Conservation (phyloP, 2,797 vertebrate species). For the Triplophysa bombifrons region DNA sequence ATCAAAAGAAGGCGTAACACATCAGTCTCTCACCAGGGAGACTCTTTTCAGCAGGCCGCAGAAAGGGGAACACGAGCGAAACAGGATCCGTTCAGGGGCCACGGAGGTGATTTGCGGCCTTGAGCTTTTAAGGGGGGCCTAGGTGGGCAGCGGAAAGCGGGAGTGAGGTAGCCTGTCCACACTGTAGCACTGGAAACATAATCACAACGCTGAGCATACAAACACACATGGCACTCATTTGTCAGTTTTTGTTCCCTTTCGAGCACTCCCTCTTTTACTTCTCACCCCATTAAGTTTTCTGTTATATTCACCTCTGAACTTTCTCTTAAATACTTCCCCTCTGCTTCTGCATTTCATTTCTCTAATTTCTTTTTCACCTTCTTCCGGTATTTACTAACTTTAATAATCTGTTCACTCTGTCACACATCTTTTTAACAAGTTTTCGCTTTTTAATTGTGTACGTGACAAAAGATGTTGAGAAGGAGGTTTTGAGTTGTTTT, state of each 20-base stretch:
- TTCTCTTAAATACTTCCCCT: not conserved
- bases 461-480: not conserved
- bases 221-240: slow-evolving; percentile 48
- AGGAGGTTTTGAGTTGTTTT: too few species aligned
- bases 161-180: slow-evolving; percentile 30
- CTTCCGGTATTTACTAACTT: not conserved
- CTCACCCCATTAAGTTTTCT: slow-evolving; percentile 8
- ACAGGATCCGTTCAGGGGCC: slow-evolving; percentile 41
- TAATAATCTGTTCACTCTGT: not conserved
- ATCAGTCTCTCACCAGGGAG: slow-evolving; percentile 76
- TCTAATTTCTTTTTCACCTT: not conserved
- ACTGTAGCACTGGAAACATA: slow-evolving; percentile 36
- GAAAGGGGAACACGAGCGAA: slow-evolving; percentile 62
- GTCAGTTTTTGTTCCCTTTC: slow-evolving; percentile 21
- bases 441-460: not conserved
- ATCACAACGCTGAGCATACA: slow-evolving; percentile 28
- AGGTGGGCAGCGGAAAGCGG: slow-evolving; percentile 31
- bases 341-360: not conserved
- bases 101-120: slow-evolving; percentile 37
- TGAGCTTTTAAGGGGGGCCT: slow-evolving; percentile 16
- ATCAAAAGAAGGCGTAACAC: slow-evolving; percentile 80
- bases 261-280: not conserved
- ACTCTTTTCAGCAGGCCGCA: slow-evolving; percentile 69
- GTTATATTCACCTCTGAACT: slow-evolving; percentile 2
- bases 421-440: not conserved